These are phyloP conservation scores for Notolepis coatsorum DNA, from an alignment of 2,797 vertebrate genomes.

Conservation along the genomic window DNA sequence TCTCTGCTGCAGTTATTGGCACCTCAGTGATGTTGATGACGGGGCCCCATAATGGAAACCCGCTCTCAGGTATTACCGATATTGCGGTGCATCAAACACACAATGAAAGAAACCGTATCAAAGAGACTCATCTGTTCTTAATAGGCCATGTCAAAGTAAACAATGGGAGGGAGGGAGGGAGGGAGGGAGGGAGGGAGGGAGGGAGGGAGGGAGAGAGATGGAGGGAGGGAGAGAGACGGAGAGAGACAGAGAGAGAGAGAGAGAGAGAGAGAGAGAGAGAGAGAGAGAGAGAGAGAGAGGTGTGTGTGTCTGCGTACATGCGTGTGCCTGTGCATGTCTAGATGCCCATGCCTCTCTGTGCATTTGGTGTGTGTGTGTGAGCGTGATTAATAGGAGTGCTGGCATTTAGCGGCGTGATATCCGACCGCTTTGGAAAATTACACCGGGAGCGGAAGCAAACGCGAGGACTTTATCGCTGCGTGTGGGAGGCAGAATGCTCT, in stretches of 20 bases:
- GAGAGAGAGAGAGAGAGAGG: neutral
- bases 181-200: neutral
- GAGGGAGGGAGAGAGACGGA: neutral
- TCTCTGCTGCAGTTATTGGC: no score
- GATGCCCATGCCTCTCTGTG: neutral
- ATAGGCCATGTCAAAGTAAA: conserved; percentile 1
- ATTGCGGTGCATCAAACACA: no score
- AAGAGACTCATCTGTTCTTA: neutral
- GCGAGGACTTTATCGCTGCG: conserved; percentile 35
- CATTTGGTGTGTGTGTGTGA: conserved; percentile 10
- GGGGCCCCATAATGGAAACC: no score
- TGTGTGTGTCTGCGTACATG: neutral
- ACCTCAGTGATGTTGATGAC: no score
- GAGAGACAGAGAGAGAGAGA: neutral
- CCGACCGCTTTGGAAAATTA: conserved; percentile 56
- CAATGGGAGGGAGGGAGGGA: neutral
- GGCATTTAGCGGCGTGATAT: conserved; percentile 39
- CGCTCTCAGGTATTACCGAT: no score
- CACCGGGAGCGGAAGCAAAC: conserved; percentile 30
- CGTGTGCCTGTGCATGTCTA: neutral
- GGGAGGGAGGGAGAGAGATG: no score
- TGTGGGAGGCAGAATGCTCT: conserved; percentile 21
- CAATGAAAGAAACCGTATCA: no score
- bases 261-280: neutral
- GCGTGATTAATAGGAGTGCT: conserved; percentile 40